Base-by-base conservation (phyloP, 2,797 vertebrate genomes). In the Chaetodon trifasciatus region DNA sequence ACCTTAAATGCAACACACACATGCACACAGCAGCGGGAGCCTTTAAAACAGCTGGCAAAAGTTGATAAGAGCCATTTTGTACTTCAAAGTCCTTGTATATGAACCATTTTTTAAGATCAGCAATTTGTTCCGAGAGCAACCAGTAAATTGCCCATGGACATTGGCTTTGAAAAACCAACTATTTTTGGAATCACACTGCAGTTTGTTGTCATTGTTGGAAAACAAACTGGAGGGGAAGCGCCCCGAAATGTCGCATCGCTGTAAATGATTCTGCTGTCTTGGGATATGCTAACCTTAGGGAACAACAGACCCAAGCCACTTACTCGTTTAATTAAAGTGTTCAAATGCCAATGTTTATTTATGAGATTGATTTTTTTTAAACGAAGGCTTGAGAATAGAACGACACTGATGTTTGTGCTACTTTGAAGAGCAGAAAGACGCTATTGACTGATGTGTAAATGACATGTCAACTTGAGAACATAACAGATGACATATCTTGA, bases 21-120 rank as follows among this genome's bases (percentile, higher is more conserved):
- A 75, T 8, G 23, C 83, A 74, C 70, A 52, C 39, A 66, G 73
- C 58, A 55, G 74, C 21, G 61, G 70, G 60, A 63, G 73, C 50
- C 70, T 88, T 93, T 83, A 79, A 83, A 89, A 88, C 93, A 92
- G 89, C 93, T 94, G 93, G 87, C 78, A 70, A 86, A 88, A 88
- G 74, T 93, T 87, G 94, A 95, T 95, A 94, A 95, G 88, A 93
- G 85, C 13, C 79, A 84, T 88, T 93, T 89, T 90, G 74, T 89
- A 89, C 90, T 89, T 94, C 89, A 94, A 93, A 94, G 92, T 89
- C 85, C 79, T 87, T 61, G 73, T 70, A 70, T 85, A 49, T 78
- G 76, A 87, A 87, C 62, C 23, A 1, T 77, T 86, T 90, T 85
- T 83, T 82, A 79, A 91, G 88, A 94, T 93, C 92, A 87, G 83